Evolutionary conservation across 2,113 vertebrate genomes (phyloP).

Genomic region (Prunella himalayana): DNA sequence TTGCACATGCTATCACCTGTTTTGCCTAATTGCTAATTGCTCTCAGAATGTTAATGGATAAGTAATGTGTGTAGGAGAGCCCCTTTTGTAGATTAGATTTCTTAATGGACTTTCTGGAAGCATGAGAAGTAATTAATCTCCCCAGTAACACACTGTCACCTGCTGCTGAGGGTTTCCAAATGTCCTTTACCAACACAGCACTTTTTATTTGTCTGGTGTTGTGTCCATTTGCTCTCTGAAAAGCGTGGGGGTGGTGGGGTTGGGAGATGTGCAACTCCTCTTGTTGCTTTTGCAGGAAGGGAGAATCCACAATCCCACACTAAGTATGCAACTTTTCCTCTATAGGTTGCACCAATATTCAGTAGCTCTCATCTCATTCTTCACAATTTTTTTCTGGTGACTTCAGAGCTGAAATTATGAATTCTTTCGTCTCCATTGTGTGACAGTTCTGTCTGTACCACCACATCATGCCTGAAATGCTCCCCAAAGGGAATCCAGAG

Average conservation of each 20-base stretch:
- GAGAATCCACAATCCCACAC: neutral
- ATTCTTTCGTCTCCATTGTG: neutral
- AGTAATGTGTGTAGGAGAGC: neutral
- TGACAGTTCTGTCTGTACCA: neutral
- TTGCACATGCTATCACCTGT: neutral
- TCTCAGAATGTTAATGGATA: conserved; percentile 19
- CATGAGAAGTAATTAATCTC: conserved; percentile 31
- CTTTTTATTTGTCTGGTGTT: neutral
- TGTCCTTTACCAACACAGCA: neutral
- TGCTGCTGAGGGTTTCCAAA: neutral
- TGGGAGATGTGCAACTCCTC: neutral
- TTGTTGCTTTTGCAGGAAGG: neutral
- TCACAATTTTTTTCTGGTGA: neutral
- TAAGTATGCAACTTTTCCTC: neutral
- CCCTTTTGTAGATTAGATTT: conserved; percentile 49
- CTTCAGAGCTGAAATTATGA: neutral
- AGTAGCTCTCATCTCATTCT: neutral
- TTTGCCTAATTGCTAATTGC: neutral
- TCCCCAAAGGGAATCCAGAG: neutral
- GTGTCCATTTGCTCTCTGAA: neutral
- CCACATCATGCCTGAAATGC: neutral
- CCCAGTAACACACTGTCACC: neutral
- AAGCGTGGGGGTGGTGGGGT: fast-evolving
- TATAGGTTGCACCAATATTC: neutral
- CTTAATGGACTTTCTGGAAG: conserved; percentile 52